Evolutionary conservation across 1,140 invertebrate species (phyloP).

Genomic region (Diorhabda carinulata): DNA sequence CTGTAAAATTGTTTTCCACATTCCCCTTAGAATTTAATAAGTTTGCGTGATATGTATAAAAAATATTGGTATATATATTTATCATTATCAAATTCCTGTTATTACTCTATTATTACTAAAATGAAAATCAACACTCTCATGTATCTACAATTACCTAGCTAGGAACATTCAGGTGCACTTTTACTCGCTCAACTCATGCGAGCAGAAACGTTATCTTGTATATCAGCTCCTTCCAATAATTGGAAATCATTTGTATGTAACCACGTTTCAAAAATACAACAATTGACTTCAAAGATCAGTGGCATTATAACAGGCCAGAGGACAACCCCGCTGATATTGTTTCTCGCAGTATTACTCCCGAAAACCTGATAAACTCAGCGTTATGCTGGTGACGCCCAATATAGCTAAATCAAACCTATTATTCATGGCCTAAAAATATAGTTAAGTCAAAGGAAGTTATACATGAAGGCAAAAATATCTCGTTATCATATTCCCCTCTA

Average conservation of each 20-base stretch:
- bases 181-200: not conserved
- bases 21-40: too few species aligned
- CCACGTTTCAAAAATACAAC: conserved; percentile 14
- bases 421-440: not conserved
- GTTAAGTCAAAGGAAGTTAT: conserved; percentile 1
- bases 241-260: conserved; percentile 8
- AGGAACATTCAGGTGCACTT: too few species aligned
- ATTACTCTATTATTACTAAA: too few species aligned
- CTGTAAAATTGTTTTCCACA: too few species aligned
- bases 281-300: conserved; percentile 11
- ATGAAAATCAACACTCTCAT: too few species aligned
- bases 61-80: too few species aligned
- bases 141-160: too few species aligned
- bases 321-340: conserved; percentile 40
- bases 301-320: conserved; percentile 28
- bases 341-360: conserved; percentile 29
- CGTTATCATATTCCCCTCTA: not conserved
- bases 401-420: not conserved
- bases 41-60: too few species aligned
- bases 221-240: too few species aligned
- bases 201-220: not conserved
- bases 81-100: too few species aligned
- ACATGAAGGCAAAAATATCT: not conserved
- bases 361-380: conserved; percentile 25
- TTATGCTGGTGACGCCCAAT: conserved; percentile 35